Base-by-base conservation (phyloP, 2,113 vertebrate species). In the Neodon shergylaensis region DNA sequence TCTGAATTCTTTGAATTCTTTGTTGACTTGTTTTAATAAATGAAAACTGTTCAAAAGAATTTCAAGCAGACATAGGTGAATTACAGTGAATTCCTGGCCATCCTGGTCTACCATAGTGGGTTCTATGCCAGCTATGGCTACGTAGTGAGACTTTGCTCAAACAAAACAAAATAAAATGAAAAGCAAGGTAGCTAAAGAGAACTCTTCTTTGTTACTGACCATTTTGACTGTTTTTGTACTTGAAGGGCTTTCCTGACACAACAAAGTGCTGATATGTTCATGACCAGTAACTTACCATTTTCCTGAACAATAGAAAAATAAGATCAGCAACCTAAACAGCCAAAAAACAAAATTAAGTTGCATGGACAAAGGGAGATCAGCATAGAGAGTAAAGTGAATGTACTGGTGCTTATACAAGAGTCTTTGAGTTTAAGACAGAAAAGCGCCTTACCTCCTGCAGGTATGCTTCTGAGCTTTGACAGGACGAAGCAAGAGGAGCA, bases 11-110 rank as follows among this genome's bases (percentile, higher is more conserved):
- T 88, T 92, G 1, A 66, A 68, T 9, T 61, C 66, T 21, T 88
- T 61, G 58, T 22, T 90, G 90, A 92, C 87, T 78, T 58, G 52
- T 28, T 93, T 93, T 76, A 78, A 72, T 86, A 66, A 84, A 95
- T 1, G 31, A 1, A 8, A 36, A 26, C 54, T 26, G 24, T 83
- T 92, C 77, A 76, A 91, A 95, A 79, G 9, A 83, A 96, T 39
- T 39, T 72, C 31, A 81, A 58, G 49, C 4, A 84, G 76, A 66
- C 9, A 86, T 66, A 58, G 19, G 58, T 58, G 58, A 58, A 58
- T 58, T 58, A 58, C 19, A 58, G 58, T 58, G 58, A 58, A 21
- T 58, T 21, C 58, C 19, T 58, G 19, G 58, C 58, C 54, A 58
- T 58, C 19, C 58, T 58, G 19, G 19, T 21, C 58, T 58, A 58